phyloP scores from a whole-genome alignment of 2,888 invertebrate genomes.

The Salticus scenicus region DNA sequence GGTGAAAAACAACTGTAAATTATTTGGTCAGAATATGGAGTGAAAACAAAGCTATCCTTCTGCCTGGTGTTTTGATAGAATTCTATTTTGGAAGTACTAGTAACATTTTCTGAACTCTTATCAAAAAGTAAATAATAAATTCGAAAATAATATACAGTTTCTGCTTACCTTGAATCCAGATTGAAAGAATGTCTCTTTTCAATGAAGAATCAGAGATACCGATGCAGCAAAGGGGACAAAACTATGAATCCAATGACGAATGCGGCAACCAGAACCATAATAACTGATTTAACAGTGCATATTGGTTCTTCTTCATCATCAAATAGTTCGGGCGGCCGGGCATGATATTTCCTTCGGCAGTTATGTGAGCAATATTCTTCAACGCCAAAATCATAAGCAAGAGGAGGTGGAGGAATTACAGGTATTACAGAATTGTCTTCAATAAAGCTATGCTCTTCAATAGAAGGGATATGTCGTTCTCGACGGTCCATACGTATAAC shows the following conservation, averaged over 20 bases:
- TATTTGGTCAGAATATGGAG: too few relatives aligned
- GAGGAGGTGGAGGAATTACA: slow-evolving; percentile 46
- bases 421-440: slow-evolving; percentile 29
- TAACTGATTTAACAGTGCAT: slow-evolving; percentile 56
- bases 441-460: slow-evolving; percentile 58
- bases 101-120: too few relatives aligned
- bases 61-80: too few relatives aligned
- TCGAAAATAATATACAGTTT: too few relatives aligned
- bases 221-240: slow-evolving; percentile 71
- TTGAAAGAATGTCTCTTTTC: not conserved
- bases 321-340: not conserved
- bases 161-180: not conserved
- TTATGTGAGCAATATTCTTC: slow-evolving; percentile 22
- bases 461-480: slow-evolving; percentile 1
- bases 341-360: not conserved
- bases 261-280: slow-evolving; percentile 65
- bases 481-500: slow-evolving; percentile 41
- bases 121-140: too few relatives aligned
- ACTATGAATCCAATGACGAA: slow-evolving; percentile 72
- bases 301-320: slow-evolving; percentile 31
- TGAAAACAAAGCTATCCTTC: too few relatives aligned
- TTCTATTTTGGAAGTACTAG: too few relatives aligned
- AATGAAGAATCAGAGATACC: slow-evolving; percentile 50
- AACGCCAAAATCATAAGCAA: slow-evolving; percentile 17
- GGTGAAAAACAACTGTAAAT: too few relatives aligned